Conservation (phyloP, 2,113 vertebrate genomes). For the Thunnus thynnus region DNA sequence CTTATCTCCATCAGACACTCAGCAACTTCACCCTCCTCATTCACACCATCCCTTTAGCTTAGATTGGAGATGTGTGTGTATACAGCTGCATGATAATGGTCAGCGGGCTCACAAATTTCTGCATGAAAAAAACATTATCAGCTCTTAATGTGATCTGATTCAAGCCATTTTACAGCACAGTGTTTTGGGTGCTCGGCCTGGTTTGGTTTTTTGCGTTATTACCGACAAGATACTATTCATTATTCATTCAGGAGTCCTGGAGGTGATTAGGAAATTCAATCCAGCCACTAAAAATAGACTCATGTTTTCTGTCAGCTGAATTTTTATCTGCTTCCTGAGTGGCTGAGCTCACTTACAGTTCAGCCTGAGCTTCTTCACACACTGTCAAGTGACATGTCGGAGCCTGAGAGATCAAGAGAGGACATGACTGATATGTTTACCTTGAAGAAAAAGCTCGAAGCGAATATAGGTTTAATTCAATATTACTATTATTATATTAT, state of each 20-base stretch:
- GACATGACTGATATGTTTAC: background rate
- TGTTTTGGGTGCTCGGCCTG: conserved; percentile 1
- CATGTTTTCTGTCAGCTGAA: conserved; percentile 43
- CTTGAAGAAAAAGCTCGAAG: background rate
- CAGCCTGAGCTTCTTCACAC: background rate
- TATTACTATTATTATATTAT: background rate
- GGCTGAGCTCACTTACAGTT: conserved; percentile 28
- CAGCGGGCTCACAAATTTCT: conserved; percentile 17
- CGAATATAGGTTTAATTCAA: background rate
- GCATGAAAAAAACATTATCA: background rate
- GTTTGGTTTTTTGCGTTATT: conserved; percentile 23
- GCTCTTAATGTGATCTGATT: background rate
- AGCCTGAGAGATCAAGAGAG: conserved; percentile 9
- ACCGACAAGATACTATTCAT: conserved; percentile 30
- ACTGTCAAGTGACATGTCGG: conserved; percentile 16
- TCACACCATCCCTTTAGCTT: conserved; percentile 8
- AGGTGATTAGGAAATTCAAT: conserved; percentile 56
- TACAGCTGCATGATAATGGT: conserved; percentile 9
- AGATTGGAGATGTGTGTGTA: conserved; percentile 15
- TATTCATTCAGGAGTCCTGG: conserved; percentile 57
- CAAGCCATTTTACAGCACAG: background rate
- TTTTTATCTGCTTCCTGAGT: conserved; percentile 38
- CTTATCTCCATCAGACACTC: conserved; percentile 71
- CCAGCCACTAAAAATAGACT: conserved; percentile 57
- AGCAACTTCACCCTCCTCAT: conserved; percentile 48